Evolutionary conservation across 1,140 invertebrate species (phyloP).

Genomic region (Sarcophaga peregrina): DNA sequence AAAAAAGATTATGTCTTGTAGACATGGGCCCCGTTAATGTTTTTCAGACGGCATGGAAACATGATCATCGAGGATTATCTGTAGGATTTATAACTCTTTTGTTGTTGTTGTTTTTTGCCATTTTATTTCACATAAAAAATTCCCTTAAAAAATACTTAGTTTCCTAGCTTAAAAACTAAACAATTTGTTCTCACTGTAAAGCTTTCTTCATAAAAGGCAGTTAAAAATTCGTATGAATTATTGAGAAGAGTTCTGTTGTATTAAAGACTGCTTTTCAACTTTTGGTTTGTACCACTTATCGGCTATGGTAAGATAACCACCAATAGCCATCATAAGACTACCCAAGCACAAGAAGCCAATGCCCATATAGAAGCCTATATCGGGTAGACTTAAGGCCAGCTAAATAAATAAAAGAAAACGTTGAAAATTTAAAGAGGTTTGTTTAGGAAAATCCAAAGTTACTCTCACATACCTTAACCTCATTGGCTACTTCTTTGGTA

Average conservation of each 20-base stretch:
- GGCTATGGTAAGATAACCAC: slow-evolving; percentile 50
- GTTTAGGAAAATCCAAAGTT: neutral
- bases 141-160: neutral
- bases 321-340: slow-evolving; percentile 51
- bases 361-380: slow-evolving; percentile 55
- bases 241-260: too few relatives aligned
- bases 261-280: too few relatives aligned
- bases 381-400: slow-evolving; percentile 51
- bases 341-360: slow-evolving; percentile 54
- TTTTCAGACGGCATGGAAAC: too few relatives aligned
- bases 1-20: too few relatives aligned
- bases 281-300: slow-evolving; percentile 52
- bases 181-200: neutral
- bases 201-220: too few relatives aligned
- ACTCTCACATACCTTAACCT: slow-evolving; percentile 51
- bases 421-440: slow-evolving; percentile 21
- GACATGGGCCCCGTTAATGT: too few relatives aligned
- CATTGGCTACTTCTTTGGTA: slow-evolving; percentile 50
- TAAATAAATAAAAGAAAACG: slow-evolving; percentile 37
- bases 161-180: neutral
- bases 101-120: too few relatives aligned
- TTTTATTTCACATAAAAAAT: neutral
- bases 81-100: too few relatives aligned
- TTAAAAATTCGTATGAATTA: too few relatives aligned
- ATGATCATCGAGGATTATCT: too few relatives aligned